Evolutionary conservation across 2,113 vertebrate species (phyloP), one percentile per base, ranked within the genome.

Genomic region (Artemisiospiza belli): DNA sequence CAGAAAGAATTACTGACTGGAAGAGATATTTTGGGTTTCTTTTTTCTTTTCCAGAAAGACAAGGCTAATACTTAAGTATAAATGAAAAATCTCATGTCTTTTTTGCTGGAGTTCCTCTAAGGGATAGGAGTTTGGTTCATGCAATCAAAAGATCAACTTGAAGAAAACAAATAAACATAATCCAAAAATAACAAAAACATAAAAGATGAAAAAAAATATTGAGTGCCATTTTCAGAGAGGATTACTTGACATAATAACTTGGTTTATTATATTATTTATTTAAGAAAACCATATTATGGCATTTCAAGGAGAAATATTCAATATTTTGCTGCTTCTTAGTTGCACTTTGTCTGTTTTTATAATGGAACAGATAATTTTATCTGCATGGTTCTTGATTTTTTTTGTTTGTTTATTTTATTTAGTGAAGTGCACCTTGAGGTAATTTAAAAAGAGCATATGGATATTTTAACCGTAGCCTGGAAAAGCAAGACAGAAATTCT

Each of bases 41-140:
- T 58, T 37, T 44, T 90, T 47, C 17, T 90, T 94, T 96, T 70
- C 39, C 72, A 63, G 78, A 89, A 94, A 86, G 74, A n/a, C 64
- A 63, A 47, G 15, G 28, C 11, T 85, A 78, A 91, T 54, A 80
- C 44, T 83, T 74, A 89, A 69, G 33, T 83, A 61, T 46, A 89
- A 87, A 74, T 82, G n/a, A 89, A 83, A 94, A 78, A 91, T 22
- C 3, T 91, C 63, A 57, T 23, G 3, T 76, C 25, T 47, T 67
- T 92, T 62, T 87, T 9, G 15, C 8, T 81, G 68, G 16, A 64
- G 82, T 92, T 78, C 21, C 23, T 82, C 52, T 41, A 67, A 49
- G 14, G 11, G 5, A 15, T 67, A 80, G 24, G 87, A 92, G 31
- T 37, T 70, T 86, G 27, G 37, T 30, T 76, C 69, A 74, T 10